Base-by-base conservation (phyloP, 2,888 invertebrate genomes). In the Elgonia sp. region DNA sequence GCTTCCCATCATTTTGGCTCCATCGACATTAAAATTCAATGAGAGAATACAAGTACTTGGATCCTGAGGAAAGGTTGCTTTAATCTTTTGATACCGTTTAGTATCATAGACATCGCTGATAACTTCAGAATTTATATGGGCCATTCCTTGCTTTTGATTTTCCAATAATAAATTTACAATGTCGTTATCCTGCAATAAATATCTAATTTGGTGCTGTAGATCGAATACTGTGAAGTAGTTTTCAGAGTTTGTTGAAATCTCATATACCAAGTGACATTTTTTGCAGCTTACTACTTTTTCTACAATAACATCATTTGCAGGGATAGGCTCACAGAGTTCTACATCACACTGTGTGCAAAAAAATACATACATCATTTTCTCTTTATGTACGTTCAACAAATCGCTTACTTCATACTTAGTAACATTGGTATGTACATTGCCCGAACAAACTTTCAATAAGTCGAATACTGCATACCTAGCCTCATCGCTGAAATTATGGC, bases 201-300 rank as follows among this genome's bases (percentile, higher is more conserved):
- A 53, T 42, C 63, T 62, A 55, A 82, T 72, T 62, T 73, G 81
- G 53, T 72, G 53, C n/a, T 82, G 63, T 12, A 82, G 10, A 12
- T 82, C 65, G 12, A 82, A 40, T 39, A 73, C 29, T 4, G n/a
- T 29, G 42, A 82, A 82, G 65, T 82, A 82, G 55, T 82, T 82
- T 6, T 65, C 73, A 6, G 53, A 63, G 16, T n/a, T 21, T 40
- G 55, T 8, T 63, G 60, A 73, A 42, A 82, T 62, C 42, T 50
- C 39, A 37, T 53, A 73, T 4, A 73, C 8, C n/a, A 50, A 0
- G n/a, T 73, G 40, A 18, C 81, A 82, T 18, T 63, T 37, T n/a
- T 63, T 21, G 18, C 81, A 82, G 46, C 7, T 16, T n/a, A 70
- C 37, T 5, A 21, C n/a, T 42, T 79, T 79, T 0, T 67, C 12